These are phyloP conservation scores for Ernsta delagoae DNA, from an alignment of 2,888 invertebrate species.

Conservation along the genomic window DNA sequence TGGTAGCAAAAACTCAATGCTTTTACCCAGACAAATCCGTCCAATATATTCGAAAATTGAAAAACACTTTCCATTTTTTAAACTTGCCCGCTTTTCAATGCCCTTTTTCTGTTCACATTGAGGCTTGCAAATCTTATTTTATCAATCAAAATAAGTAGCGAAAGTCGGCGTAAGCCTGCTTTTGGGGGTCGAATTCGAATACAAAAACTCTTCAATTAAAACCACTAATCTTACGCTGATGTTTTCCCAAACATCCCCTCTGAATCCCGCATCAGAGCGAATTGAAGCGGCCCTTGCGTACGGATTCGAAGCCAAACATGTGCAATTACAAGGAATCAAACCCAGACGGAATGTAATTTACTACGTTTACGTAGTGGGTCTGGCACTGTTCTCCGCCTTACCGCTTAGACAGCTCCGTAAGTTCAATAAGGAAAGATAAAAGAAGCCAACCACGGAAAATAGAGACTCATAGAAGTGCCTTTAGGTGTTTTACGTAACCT, in stretches of 20 bases:
- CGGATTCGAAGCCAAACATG: constrained; percentile 45
- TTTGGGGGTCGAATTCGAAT: constrained; percentile 13
- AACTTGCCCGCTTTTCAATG: neutral
- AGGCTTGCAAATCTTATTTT: constrained; percentile 18
- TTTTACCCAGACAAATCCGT: neutral
- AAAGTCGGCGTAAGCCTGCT: constrained; percentile 37
- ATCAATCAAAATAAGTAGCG: constrained; percentile 38
- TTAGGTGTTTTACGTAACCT: too few species aligned
- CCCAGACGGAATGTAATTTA: constrained; percentile 56
- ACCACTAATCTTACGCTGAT: constrained; percentile 34
- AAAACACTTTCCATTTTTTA: neutral
- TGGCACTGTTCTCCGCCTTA: constrained; percentile 40
- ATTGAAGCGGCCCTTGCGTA: constrained; percentile 41
- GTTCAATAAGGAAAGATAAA: constrained; percentile 41
- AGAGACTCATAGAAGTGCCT: too few species aligned
- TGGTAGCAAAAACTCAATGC: neutral
- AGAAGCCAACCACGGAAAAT: too few species aligned
- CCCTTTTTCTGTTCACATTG: constrained; percentile 20
- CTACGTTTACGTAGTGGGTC: constrained; percentile 48
- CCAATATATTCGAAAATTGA: neutral
- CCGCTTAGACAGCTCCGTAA: constrained; percentile 24
- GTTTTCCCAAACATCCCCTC: constrained; percentile 39
- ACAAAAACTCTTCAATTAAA: constrained; percentile 40
- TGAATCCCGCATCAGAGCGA: constrained; percentile 24
- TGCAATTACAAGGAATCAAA: constrained; percentile 59